phyloP scores from a whole-genome alignment of 2,113 vertebrate species.

The Pelodiscus sinensis region DNA sequence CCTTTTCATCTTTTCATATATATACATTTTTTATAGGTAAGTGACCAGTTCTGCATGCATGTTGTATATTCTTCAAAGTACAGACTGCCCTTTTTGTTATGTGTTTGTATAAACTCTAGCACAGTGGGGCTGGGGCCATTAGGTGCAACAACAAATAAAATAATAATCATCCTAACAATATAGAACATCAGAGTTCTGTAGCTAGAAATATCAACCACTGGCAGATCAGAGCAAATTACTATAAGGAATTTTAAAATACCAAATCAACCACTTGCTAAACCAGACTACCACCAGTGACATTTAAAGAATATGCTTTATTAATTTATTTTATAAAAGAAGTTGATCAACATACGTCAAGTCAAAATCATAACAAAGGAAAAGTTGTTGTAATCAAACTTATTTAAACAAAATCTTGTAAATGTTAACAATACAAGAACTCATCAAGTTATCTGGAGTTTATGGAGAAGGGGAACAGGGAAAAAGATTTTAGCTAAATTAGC shows the following conservation, averaged over 20 bases:
- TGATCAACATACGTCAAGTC: not conserved
- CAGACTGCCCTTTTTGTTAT: not conserved
- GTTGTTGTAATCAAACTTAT: slow-evolving; percentile 9
- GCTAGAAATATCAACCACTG: not conserved
- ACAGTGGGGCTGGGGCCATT: not conserved
- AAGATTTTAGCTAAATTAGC: slow-evolving; percentile 1
- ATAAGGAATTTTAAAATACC: not conserved
- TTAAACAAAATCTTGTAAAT: not conserved
- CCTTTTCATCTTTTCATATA: not conserved
- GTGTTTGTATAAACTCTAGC: not conserved
- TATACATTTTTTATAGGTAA: not conserved
- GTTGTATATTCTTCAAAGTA: not conserved
- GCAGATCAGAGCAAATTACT: not conserved
- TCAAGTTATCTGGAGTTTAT: not conserved
- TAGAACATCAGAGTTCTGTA: not conserved
- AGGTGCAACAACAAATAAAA: not conserved
- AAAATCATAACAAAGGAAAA: not conserved
- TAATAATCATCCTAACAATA: not conserved
- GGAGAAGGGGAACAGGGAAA: not conserved
- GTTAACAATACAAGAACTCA: not conserved
- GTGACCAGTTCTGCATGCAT: not conserved
- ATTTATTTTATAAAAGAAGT: not conserved
- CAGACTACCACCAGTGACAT: not conserved
- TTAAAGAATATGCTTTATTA: not conserved
- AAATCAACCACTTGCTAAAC: not conserved